Evolutionary conservation across 2,113 vertebrate species (phyloP).

Genomic region (Phocoena sinus): DNA sequence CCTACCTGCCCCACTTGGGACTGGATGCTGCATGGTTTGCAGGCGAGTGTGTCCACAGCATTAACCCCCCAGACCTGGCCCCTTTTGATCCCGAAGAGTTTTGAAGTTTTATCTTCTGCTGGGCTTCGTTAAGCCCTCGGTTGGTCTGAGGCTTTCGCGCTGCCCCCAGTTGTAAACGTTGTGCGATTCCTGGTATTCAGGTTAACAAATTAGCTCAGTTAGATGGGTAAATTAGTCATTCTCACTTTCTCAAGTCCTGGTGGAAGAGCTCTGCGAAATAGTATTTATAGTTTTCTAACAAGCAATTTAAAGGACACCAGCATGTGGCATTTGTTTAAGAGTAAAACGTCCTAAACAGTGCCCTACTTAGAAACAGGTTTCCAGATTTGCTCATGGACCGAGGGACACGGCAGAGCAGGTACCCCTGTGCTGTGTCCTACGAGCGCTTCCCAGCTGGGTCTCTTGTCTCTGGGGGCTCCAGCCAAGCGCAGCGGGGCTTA

Average conservation of each 20-base stretch:
- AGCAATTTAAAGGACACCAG: slow-evolving; percentile 50
- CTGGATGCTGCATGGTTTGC: neutral
- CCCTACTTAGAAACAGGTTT: neutral
- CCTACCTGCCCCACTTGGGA: neutral
- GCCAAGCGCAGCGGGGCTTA: neutral
- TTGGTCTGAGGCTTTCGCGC: neutral
- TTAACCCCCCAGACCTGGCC: neutral
- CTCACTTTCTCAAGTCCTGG: slow-evolving; percentile 29
- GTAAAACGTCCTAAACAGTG: neutral
- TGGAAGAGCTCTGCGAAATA: slow-evolving; percentile 5
- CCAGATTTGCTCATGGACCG: neutral
- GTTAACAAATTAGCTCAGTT: slow-evolving; percentile 48
- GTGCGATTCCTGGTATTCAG: neutral
- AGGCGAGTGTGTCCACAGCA: neutral
- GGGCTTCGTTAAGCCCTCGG: slow-evolving; percentile 29
- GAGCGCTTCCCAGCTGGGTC: accelerated
- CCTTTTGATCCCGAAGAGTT: slow-evolving; percentile 27
- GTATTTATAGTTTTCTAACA: slow-evolving; percentile 44
- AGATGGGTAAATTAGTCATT: slow-evolving; percentile 47
- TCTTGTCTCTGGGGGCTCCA: neutral
- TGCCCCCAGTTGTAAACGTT: neutral
- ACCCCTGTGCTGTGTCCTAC: accelerated
- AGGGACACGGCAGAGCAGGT: accelerated
- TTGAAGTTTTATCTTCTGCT: slow-evolving; percentile 36
- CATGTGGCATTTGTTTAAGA: slow-evolving; percentile 51